Evolutionary conservation across 2,797 vertebrate species (phyloP).

Genomic region (Natrix natrix): DNA sequence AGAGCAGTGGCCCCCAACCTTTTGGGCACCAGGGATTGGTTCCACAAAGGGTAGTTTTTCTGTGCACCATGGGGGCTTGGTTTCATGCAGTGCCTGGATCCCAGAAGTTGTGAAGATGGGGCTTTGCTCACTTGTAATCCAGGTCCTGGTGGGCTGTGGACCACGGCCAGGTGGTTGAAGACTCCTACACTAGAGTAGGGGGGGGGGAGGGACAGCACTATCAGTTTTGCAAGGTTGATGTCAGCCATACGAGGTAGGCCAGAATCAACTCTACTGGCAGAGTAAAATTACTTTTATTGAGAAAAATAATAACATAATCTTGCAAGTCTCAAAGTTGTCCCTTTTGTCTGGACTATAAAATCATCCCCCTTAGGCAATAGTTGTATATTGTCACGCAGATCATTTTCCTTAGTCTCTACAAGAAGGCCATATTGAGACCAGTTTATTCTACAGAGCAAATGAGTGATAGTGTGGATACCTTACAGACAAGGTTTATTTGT

Average conservation of each 20-base stretch:
- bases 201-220: background rate
- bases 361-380: background rate
- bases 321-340: background rate
- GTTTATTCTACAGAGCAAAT: background rate
- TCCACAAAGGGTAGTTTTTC: background rate
- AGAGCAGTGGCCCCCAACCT: background rate
- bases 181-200: background rate
- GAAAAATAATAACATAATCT: background rate
- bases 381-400: background rate
- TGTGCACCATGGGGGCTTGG: background rate
- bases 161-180: background rate
- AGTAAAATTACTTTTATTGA: background rate
- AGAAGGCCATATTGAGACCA: background rate
- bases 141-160: background rate
- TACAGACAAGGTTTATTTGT: background rate
- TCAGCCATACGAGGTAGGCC: background rate
- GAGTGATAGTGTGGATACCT: background rate
- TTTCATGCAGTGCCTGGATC: background rate
- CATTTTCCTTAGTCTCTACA: background rate
- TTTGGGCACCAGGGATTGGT: background rate
- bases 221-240: background rate
- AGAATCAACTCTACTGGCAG: background rate
- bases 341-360: background rate
- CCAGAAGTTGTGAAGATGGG: background rate
- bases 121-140: background rate